Percentiles rank a stretch among this genome's conserved stretches.
These are phyloP conservation scores for Acronicta leporina DNA, from an alignment of 2,888 invertebrate species.

Conservation along the genomic window DNA sequence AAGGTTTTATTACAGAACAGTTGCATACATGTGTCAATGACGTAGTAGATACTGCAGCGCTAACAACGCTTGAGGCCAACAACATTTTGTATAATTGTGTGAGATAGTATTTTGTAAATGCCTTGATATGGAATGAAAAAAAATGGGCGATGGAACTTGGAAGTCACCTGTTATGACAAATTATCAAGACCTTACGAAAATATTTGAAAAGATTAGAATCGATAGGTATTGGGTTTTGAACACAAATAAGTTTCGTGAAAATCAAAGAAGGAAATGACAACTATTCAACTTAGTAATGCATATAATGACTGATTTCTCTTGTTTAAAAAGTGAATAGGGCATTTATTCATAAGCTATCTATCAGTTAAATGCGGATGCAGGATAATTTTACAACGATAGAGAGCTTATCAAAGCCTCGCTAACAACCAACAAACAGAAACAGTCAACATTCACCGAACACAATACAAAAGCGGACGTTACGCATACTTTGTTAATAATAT, in stretches of 20 bases:
- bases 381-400: conserved; percentile 22
- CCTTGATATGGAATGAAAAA: conserved; percentile 10
- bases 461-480: conserved; percentile 25
- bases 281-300: neutral
- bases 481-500: conserved; percentile 45
- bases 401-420: conserved; percentile 26
- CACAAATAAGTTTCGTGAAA: no score
- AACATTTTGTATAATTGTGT: conserved; percentile 42
- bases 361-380: conserved; percentile 40
- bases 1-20: conserved; percentile 25
- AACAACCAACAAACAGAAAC: conserved; percentile 23
- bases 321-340: neutral
- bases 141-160: conserved; percentile 22
- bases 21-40: conserved; percentile 24
- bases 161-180: conserved; percentile 21
- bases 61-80: conserved; percentile 46
- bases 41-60: conserved; percentile 27
- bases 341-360: conserved; percentile 40
- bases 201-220: conserved; percentile 6
- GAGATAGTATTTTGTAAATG: conserved; percentile 33
- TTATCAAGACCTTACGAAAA: conserved; percentile 10
- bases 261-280: neutral
- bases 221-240: neutral
- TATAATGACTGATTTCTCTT: neutral
- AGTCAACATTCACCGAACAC: conserved; percentile 30